A percentile compares a stretch with the other conserved stretches of the same genome.
Evolutionary conservation across 1,140 invertebrate species (phyloP).

Genomic region (Macrobrachium rosenbergii): DNA sequence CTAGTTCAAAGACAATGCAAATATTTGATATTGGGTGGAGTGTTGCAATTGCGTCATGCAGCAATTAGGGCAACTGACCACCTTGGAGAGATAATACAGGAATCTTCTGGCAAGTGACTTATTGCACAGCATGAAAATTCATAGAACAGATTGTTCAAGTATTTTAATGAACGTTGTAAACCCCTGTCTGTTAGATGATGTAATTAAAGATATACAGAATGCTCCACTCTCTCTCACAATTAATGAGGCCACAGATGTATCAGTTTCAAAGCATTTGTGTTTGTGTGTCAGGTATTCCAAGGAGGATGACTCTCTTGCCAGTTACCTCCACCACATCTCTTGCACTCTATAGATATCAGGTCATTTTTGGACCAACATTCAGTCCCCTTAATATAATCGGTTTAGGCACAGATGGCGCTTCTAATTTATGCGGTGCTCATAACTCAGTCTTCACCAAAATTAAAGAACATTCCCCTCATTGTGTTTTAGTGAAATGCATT

Average conservation of each 20-base stretch:
- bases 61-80: conserved; percentile 22
- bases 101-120: conserved; percentile 30
- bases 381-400: too few relatives aligned
- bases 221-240: conserved; percentile 5
- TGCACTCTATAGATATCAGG: background rate
- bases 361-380: background rate
- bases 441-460: background rate
- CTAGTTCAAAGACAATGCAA: conserved; percentile 18
- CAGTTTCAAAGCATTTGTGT: conserved; percentile 24
- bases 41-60: conserved; percentile 23
- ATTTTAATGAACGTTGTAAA: conserved; percentile 24
- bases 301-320: conserved; percentile 7
- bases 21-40: conserved; percentile 23
- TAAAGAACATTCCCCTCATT: background rate
- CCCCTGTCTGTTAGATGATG: background rate
- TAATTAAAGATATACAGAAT: conserved; percentile 11
- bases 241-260: conserved; percentile 24
- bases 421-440: too few relatives aligned
- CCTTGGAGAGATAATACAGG: conserved; percentile 15
- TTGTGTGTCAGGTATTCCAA: conserved; percentile 35
- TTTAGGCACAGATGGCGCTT: too few relatives aligned
- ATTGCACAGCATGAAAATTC: conserved; percentile 10
- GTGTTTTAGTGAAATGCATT: conserved; percentile 17
- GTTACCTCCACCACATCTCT: background rate
- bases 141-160: conserved; percentile 5